Conservation (phyloP, 2,797 vertebrate genomes). For the Molothrus aeneus region DNA sequence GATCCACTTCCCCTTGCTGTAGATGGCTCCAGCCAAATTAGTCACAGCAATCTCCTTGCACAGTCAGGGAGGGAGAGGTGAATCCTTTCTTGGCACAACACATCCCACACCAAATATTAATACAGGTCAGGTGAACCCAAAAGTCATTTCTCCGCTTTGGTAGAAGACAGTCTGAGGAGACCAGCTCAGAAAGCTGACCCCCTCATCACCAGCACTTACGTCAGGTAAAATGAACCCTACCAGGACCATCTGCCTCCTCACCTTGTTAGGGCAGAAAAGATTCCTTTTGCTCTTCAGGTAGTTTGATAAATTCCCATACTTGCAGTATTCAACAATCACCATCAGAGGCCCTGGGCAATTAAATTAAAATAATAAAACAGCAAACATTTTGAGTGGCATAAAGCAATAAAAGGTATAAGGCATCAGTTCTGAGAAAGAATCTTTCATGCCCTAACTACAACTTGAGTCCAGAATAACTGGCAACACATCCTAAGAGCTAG, state of each 20-base stretch:
- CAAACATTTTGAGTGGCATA: neutral
- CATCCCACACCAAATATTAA: neutral
- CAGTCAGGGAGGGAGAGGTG: neutral
- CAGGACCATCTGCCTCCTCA: slow-evolving; percentile 55
- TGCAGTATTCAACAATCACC: slow-evolving; percentile 96
- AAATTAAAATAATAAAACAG: neutral
- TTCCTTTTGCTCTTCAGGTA: slow-evolving; percentile 92
- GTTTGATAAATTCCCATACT: slow-evolving; percentile 90
- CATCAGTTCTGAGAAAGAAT: neutral
- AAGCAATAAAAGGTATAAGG: neutral
- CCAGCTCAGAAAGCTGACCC: neutral
- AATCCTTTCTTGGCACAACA: neutral
- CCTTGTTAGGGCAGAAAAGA: slow-evolving; percentile 83
- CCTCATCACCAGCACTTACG: fast-evolving
- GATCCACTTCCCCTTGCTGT: neutral
- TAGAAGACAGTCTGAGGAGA: neutral
- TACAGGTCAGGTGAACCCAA: neutral
- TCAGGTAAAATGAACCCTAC: neutral
- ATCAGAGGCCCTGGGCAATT: slow-evolving; percentile 87
- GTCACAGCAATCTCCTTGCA: neutral
- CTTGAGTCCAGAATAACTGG: neutral
- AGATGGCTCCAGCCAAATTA: neutral
- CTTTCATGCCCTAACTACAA: neutral
- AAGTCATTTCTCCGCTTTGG: neutral
- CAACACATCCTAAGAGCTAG: neutral